A percentile compares a stretch with the other conserved stretches of the same genome.
These are phyloP conservation scores for Oryzias celebensis DNA, from an alignment of 2,113 vertebrate species.

Conservation along the genomic window DNA sequence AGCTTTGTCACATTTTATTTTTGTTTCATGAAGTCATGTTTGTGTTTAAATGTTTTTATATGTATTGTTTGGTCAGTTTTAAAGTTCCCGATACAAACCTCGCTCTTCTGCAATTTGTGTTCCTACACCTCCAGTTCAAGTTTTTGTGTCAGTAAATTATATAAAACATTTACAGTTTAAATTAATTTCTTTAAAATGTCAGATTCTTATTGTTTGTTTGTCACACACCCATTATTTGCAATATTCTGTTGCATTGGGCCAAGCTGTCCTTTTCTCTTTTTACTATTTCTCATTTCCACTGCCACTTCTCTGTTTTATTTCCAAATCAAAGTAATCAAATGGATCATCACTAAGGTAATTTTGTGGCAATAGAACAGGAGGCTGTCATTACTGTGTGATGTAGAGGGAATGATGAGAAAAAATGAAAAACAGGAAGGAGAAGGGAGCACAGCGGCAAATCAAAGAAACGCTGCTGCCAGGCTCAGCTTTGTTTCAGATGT, in stretches of 20 bases:
- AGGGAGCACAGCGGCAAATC: constrained; percentile 50
- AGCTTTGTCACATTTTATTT: too few relatives aligned
- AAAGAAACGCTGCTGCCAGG: constrained; percentile 33
- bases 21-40: too few relatives aligned
- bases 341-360: constrained; percentile 51
- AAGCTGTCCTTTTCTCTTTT: constrained; percentile 40
- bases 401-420: constrained; percentile 31
- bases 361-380: constrained; percentile 9
- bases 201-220: constrained; percentile 52
- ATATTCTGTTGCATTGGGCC: constrained; percentile 63
- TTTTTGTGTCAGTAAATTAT: constrained; percentile 22
- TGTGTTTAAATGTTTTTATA: too few relatives aligned
- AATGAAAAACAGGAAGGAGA: constrained; percentile 39
- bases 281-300: constrained; percentile 43
- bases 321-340: constrained; percentile 61
- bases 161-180: constrained; percentile 36
- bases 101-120: too few relatives aligned
- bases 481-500: constrained; percentile 43
- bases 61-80: too few relatives aligned
- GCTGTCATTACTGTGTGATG: constrained; percentile 34
- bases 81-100: too few relatives aligned
- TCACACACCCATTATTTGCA: constrained; percentile 60
- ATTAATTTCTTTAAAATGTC: constrained; percentile 59
- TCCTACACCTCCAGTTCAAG: too few relatives aligned
- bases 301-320: constrained; percentile 40